Evolutionary conservation across 2,888 invertebrate species (phyloP), one percentile per base, ranked within the genome.

Genomic region (Piscicola geometra): DNA sequence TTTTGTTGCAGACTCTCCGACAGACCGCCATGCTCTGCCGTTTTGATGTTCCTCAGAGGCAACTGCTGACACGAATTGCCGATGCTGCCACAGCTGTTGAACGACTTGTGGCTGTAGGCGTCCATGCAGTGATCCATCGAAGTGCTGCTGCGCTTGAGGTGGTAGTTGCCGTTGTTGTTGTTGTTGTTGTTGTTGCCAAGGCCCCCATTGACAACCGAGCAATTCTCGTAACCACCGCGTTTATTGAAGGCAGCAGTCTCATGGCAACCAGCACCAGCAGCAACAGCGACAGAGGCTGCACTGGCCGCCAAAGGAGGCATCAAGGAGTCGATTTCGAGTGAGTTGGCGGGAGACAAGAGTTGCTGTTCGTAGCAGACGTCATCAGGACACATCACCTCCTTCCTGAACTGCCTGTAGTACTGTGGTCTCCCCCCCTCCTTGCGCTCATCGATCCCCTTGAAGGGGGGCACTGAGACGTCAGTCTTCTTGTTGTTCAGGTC

Each of bases 341-440:
- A 72, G 30, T 72, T 72, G 21, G 60, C 73, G 15, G 73, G 73
- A 2, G 73, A 73, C 33, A 56, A 36, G 33, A 73, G 60, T 35
- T 73, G 73, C 18, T 60, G 50, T 32, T 33, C 64, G 33, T 73
- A 73, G 52, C 35, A 36, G 21, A 18, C 28, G 12, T n/a, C n/a
- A 18, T 64, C 35, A 25, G 9, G 35, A 15, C 30, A 33, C 60
- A 56, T 5, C n/a, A 9, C n/a, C 60, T 25, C 60, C n/a, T 56
- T 5, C 60, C n/a, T 56, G 41, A 15, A 41, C 12, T 56, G 15
- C 60, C 5, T 56, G 60, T 25, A 18, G 25, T 56, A 41, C 41
- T 41, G 41, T 15, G 9, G 15, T 41, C 41, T 41, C 9, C 15
- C 41, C 15, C 9, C 15, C 41, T 5, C 5, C 41, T 41, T 41